Evolutionary conservation across 1,140 invertebrate genomes (phyloP), one percentile per base, ranked within the genome.

Genomic region (Papilio helenus): DNA sequence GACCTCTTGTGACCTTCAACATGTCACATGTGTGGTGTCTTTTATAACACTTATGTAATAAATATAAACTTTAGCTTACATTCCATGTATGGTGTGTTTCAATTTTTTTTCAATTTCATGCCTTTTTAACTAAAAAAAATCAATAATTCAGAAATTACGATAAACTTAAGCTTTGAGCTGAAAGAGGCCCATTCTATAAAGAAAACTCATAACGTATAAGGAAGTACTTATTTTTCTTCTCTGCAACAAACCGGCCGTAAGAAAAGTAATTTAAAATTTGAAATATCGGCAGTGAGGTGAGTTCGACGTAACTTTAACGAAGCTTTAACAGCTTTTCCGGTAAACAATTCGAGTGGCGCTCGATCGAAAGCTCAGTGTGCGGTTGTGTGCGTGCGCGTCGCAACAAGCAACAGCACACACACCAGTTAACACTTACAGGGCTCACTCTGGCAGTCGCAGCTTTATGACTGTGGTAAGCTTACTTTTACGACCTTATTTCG

Each of bases 401-500:
- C 51, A 14, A 61, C 23, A n/a, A 34, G 61, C 23, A 12, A 68
- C 61, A 68, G 29, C 3, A 26, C 4, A 68, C 12, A 68, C 26
- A 16, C 26, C 26, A 68, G 61, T 68, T 7, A 16, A 14, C 2
- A 16, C 58, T 10, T 26, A 10, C n/a, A 26, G 10, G 58, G 23
- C 18, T 68, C 0, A 29, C 2, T 4, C 23, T 61, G 20, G 23
- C 23, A 68, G 26, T 61, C 61, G 4, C 61, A 68, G 61, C 61
- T 68, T 68, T 68, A 68, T 68, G 23, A 68, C 61, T 29, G 61
- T 34, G 61, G 61, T 68, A 29, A 68, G 61, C 61, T 68, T 68
- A 68, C 26, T 68, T 61, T 68, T 68, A 68, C 61, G 61, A 68
- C 12, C 18, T 29, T 26, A 34, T 29, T 16, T 29, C 3, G 61